Evolutionary conservation across 2,888 invertebrate genomes (phyloP).

Genomic region (Apotomis betuletana): DNA sequence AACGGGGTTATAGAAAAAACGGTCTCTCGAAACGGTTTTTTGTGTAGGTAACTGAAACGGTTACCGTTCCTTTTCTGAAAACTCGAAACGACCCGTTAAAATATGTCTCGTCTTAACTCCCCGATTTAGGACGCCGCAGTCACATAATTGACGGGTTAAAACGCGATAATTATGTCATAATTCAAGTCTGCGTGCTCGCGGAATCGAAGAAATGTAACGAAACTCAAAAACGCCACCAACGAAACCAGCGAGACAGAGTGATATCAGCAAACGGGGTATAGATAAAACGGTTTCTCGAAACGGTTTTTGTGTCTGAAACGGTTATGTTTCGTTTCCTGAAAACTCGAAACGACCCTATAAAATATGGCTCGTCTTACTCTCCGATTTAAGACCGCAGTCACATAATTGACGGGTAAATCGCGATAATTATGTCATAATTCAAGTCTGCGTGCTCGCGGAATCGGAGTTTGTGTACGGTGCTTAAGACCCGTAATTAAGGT

Average conservation of each 20-base stretch:
- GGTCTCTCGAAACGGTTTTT: too few relatives aligned
- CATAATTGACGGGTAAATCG: slow-evolving; percentile 69
- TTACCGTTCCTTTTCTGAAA: too few relatives aligned
- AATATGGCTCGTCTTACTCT: slow-evolving; percentile 54
- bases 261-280: too few relatives aligned
- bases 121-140: slow-evolving; percentile 55
- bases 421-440: slow-evolving; percentile 70
- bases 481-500: slow-evolving; percentile 45
- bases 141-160: slow-evolving; percentile 68
- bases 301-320: too few relatives aligned
- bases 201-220: slow-evolving; percentile 15
- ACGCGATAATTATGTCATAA: slow-evolving; percentile 69
- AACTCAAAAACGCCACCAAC: too few relatives aligned
- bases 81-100: too few relatives aligned
- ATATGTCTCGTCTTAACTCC: slow-evolving; percentile 55
- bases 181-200: slow-evolving; percentile 55
- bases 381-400: slow-evolving; percentile 55
- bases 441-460: slow-evolving; percentile 50
- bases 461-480: slow-evolving; percentile 42
- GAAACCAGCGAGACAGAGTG: too few relatives aligned
- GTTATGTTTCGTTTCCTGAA: too few relatives aligned
- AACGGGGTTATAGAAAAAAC: too few relatives aligned
- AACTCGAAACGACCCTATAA: too few relatives aligned
- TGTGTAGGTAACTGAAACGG: too few relatives aligned
- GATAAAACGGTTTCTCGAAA: too few relatives aligned